Evolutionary conservation across 2,797 vertebrate genomes (phyloP).

Genomic region (Heteromormyrus szaboi): DNA sequence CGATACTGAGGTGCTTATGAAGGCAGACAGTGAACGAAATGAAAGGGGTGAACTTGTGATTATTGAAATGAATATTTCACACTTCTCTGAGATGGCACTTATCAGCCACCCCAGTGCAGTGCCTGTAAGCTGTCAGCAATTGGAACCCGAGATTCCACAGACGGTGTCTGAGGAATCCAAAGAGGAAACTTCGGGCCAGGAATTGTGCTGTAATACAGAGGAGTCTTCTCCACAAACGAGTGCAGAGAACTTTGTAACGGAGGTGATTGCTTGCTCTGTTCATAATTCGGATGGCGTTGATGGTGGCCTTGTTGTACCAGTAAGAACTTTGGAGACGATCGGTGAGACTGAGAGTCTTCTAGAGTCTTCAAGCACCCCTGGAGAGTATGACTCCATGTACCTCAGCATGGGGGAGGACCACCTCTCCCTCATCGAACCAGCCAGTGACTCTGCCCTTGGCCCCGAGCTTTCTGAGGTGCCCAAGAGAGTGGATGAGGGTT

Average conservation of each 20-base stretch:
- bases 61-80: background rate
- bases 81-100: background rate
- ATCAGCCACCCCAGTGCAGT: background rate
- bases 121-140: background rate
- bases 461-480: background rate
- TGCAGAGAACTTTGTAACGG: background rate
- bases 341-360: background rate
- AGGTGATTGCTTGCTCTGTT: background rate
- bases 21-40: background rate
- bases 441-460: background rate
- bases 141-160: background rate
- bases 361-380: background rate
- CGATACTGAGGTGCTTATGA: background rate
- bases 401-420: background rate
- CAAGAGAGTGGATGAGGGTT: background rate
- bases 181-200: conserved; percentile 25
- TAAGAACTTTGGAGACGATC: background rate
- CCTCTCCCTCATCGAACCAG: background rate
- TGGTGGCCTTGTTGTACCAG: background rate
- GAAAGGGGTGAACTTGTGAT: background rate
- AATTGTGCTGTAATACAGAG: conserved; percentile 3
- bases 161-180: background rate
- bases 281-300: background rate
- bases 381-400: background rate
- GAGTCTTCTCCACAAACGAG: conserved; percentile 20